Conservation (phyloP, 2,113 vertebrate species). For the Noturus placidus region DNA sequence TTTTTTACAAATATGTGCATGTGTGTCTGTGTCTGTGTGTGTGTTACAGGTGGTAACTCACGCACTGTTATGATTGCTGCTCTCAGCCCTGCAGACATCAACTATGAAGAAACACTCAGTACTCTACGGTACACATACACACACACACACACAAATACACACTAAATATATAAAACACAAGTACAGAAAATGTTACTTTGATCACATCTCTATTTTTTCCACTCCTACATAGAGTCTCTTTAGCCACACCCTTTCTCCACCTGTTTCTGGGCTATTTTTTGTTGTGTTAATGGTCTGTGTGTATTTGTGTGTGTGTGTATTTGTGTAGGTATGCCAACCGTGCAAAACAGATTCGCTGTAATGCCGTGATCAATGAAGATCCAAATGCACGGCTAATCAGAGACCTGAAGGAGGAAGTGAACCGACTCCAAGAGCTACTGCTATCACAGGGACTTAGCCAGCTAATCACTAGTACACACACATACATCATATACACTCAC, state of each 20-base stretch:
- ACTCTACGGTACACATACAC: constrained; percentile 69
- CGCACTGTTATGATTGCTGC: constrained; percentile 89
- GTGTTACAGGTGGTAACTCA: constrained; percentile 81
- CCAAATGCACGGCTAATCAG: constrained; percentile 86
- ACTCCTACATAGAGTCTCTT: neutral
- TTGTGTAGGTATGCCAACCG: constrained; percentile 81
- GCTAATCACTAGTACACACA: constrained; percentile 58
- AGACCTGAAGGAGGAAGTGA: constrained; percentile 86
- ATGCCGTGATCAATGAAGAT: constrained; percentile 86
- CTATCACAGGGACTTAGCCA: constrained; percentile 81
- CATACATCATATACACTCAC: constrained; percentile 30
- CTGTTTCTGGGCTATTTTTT: neutral
- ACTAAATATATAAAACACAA: no score
- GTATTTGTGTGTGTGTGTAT: constrained; percentile 16
- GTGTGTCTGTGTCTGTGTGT: constrained; percentile 29
- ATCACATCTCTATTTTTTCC: no score
- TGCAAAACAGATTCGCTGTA: constrained; percentile 88
- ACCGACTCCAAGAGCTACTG: constrained; percentile 79
- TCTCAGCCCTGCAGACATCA: constrained; percentile 86
- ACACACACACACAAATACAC: neutral
- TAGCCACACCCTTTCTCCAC: neutral
- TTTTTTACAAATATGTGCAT: neutral
- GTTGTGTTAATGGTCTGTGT: neutral
- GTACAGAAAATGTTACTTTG: no score
- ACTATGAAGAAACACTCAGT: constrained; percentile 88